Evolutionary conservation across 2,113 vertebrate genomes (phyloP).

Genomic region (Ochotona princeps): DNA sequence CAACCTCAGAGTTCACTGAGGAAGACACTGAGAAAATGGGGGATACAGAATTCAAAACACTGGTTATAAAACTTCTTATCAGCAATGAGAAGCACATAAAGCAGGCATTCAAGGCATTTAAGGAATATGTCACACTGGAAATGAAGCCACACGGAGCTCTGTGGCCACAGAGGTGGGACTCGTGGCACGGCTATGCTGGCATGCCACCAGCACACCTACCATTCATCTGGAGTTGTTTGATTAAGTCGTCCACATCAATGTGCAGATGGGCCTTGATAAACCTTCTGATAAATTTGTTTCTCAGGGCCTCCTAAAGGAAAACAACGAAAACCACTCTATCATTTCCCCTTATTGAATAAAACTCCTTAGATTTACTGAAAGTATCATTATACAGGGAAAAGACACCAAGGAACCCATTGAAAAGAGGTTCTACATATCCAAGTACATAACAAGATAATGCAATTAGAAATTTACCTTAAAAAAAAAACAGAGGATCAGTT

Average conservation of each 20-base stretch:
- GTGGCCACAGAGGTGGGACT: too few relatives aligned
- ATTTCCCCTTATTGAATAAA: neutral
- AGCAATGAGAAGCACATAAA: neutral
- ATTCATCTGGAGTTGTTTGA: slow-evolving; percentile 73
- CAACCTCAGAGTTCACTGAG: too few relatives aligned
- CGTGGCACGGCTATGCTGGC: accelerated
- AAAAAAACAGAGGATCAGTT: neutral
- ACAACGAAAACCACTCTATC: neutral
- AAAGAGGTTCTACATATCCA: neutral
- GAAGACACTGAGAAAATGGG: too few relatives aligned
- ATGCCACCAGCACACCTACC: slow-evolving; percentile 71
- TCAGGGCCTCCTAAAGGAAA: slow-evolving; percentile 82
- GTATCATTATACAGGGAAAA: neutral
- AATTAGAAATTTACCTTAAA: neutral
- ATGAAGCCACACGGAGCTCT: neutral
- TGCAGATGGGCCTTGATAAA: slow-evolving; percentile 84
- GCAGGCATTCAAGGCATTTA: too few relatives aligned
- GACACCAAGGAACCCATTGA: neutral
- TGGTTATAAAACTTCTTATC: too few relatives aligned
- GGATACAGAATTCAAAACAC: too few relatives aligned
- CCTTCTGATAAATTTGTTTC: slow-evolving; percentile 82
- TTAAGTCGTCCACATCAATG: slow-evolving; percentile 76
- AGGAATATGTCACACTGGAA: too few relatives aligned
- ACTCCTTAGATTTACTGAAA: neutral
- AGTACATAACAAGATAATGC: too few relatives aligned